phyloP scores from a whole-genome alignment of 2,113 vertebrate species.

The Lichenostomus cassidix region DNA sequence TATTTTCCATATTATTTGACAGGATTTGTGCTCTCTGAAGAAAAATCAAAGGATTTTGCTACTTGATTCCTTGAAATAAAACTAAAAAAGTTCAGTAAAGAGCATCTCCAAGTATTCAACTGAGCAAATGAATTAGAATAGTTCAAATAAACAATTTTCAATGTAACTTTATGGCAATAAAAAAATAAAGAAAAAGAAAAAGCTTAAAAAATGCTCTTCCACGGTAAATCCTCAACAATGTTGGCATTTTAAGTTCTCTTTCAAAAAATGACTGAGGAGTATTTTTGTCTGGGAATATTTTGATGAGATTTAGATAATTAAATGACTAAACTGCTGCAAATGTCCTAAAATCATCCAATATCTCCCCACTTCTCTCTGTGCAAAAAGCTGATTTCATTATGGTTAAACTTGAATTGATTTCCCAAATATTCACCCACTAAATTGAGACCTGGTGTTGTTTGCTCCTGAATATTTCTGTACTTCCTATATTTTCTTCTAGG shows the following conservation, averaged over 20 bases:
- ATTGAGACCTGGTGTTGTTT: not conserved
- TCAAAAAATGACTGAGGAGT: not conserved
- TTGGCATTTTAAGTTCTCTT: not conserved
- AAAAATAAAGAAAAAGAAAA: not conserved
- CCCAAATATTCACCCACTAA: not conserved
- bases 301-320: not conserved
- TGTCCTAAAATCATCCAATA: not conserved
- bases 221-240: not conserved
- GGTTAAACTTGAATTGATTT: not conserved
- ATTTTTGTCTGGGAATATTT: not conserved
- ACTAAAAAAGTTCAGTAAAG: not conserved
- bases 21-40: not conserved
- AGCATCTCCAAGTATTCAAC: not conserved
- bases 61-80: not conserved
- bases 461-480: not conserved
- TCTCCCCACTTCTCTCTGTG: not conserved
- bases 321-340: not conserved
- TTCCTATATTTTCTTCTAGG: not conserved
- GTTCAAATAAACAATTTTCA: not conserved
- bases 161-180: not conserved
- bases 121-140: not conserved
- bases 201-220: not conserved
- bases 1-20: conserved; percentile 29
- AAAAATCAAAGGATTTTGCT: not conserved
- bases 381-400: not conserved